A percentile compares a stretch with the other conserved stretches of the same genome.
Conservation (phyloP, 2,113 vertebrate species). For the Quiscalus mexicanus region DNA sequence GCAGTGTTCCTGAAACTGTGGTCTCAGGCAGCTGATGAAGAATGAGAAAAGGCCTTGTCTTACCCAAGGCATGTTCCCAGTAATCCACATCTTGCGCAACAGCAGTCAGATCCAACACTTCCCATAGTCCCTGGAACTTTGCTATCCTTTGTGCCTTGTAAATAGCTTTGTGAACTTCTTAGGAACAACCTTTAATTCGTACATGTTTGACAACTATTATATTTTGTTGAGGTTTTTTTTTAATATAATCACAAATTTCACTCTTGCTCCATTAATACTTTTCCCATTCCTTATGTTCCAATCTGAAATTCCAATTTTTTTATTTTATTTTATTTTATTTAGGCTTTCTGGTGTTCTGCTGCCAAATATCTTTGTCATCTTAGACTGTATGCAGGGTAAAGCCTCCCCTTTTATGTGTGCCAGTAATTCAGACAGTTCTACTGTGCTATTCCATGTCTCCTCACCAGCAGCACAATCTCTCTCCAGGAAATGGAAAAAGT, state of each 20-base stretch:
- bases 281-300: not conserved
- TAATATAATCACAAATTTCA: not conserved
- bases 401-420: not conserved
- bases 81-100: not conserved
- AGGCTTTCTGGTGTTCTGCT: not conserved
- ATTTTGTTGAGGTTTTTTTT: not conserved
- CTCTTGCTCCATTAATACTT: not conserved
- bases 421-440: not conserved
- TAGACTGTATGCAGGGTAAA: not conserved
- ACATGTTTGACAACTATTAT: not conserved
- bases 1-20: not conserved
- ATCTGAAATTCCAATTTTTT: not conserved
- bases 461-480: not conserved
- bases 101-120: not conserved
- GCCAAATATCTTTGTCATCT: not conserved
- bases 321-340: not conserved
- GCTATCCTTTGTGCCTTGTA: not conserved
- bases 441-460: not conserved
- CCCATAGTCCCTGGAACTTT: not conserved
- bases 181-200: not conserved
- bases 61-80: not conserved
- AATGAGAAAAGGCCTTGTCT: not conserved
- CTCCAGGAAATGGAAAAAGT: not conserved
- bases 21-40: not conserved
- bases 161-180: not conserved